These are phyloP conservation scores for Leptoclinus maculatus DNA, from an alignment of 2,797 vertebrate genomes.

Conservation along the genomic window DNA sequence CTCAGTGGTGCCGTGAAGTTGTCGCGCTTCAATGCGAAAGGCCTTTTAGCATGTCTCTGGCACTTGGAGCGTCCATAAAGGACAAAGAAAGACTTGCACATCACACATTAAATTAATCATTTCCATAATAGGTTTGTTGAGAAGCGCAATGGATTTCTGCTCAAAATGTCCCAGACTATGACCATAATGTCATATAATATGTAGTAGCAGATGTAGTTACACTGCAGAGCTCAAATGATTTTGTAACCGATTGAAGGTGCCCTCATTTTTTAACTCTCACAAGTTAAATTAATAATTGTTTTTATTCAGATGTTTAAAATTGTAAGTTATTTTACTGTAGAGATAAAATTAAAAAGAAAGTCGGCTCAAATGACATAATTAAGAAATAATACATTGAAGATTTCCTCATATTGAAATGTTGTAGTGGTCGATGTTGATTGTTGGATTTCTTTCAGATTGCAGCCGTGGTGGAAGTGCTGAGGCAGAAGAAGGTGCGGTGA, in stretches of 20 bases:
- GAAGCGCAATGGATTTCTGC: too few species aligned
- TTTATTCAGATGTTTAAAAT: too few species aligned
- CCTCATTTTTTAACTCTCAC: too few species aligned
- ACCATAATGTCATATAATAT: too few species aligned
- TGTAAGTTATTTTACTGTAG: too few species aligned
- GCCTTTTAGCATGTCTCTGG: not conserved
- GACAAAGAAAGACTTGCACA: not conserved
- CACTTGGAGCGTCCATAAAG: not conserved
- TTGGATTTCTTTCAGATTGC: not conserved
- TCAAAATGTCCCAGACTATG: too few species aligned
- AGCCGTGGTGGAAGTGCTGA: not conserved
- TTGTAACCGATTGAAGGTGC: too few species aligned
- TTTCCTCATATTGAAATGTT: not conserved
- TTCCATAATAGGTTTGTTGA: not conserved
- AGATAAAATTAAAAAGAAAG: too few species aligned
- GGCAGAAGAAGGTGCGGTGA: not conserved
- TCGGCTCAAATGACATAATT: not conserved
- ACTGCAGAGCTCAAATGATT: too few species aligned
- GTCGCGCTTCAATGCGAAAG: not conserved
- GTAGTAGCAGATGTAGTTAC: too few species aligned
- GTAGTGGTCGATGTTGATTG: not conserved
- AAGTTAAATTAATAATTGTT: too few species aligned
- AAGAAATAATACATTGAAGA: not conserved
- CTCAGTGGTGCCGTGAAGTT: too few species aligned
- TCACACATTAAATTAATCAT: not conserved